Base-by-base conservation (phyloP, 2,888 invertebrate genomes). In the Notodonta ziczac region DNA sequence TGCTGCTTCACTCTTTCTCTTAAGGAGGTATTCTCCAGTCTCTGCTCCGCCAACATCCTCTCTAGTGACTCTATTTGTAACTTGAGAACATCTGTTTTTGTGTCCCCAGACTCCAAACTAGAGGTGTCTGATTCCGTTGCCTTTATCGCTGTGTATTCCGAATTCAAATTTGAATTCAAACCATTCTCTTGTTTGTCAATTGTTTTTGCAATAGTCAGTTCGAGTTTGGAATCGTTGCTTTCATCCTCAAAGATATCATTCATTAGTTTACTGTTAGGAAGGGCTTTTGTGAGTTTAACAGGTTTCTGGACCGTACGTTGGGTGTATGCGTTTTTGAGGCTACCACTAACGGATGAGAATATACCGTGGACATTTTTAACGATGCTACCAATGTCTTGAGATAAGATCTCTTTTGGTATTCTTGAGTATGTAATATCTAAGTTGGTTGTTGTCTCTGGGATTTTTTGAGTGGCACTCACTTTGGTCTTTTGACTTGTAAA, bases 351-450 rank as follows among this genome's bases (percentile, higher is more conserved):
- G 0, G 91, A 89, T 0, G 93, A 93, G 65, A 94, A 94, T 72
- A 94, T 90, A 0, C 94, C 94, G 5, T 94, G 94, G 0, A 94
- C 93, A 77, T 94, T 94, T 72, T 93, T 93, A 1, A 93, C 93
- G 2, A 94, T 89, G 63, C 84, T 90, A 0, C 93, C 92, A 0
- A 93, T 72, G 52, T 93, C 93, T 82, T 90, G 93, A 0, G 90
- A 83, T 1, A 93, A 60, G 0, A 92, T 71, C 66, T 93, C 93
- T 76, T 92, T 93, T 0, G 90, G 89, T 74, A 91, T 72, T 46
- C 87, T 77, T 0, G 85, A 62, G 40, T 89, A 89, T 65, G 80
- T 78, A 0, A 65, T 67, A 56, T 91, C 89, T 16, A 69, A 8
- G 24, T 63, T 70, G 0, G 58, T 40, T 50, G 71, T 40, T 3